Base-by-base conservation (phyloP, 2,888 invertebrate genomes). In the Criorhina ranunculi region DNA sequence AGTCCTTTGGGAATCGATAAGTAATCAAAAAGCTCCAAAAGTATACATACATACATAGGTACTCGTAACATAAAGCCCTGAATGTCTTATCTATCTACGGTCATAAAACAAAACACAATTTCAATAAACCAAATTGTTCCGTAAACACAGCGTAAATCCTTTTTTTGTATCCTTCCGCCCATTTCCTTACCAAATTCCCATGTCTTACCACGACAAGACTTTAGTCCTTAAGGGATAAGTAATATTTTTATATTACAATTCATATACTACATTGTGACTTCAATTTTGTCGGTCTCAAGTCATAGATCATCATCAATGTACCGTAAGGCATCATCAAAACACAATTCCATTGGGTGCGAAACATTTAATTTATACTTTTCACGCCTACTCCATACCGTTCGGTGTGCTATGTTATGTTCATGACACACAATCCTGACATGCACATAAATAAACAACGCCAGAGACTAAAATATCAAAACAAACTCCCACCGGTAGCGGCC, bases 231-330 rank as follows among this genome's bases (percentile, higher is more conserved):
- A 37, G 59, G 57, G 57, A 70, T 1, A 15, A 46, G 70, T 15
- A 70, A 35, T 53, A 72, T 42, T 62, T 75, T 75, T 9, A 66
- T 29, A 66, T 64, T 62, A 62, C 17, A 44, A 17, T 17, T 53
- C 62, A 53, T 53, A 42, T 62, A 53, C 44, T 62, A 53, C 44
- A 46, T 9, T 12, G 29, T 57, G 31, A 19, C 64, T 55, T 55
- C 15, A 57, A 12, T 46, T 55, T 51, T 7, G 35, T 3, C 35
- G 12, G 44, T 35, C 42, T 46, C 57, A 31, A 46, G 64, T 57
- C 64, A 66, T 75, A 75, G 64, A 75, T 75, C 75, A 66, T 75
- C 64, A 66, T 75, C 75, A 64, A 33, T 42, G 17, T 19, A 42
- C 51, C 37, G 60, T 60, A 33, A 42, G 51, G 40, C 60, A 62